These are phyloP conservation scores for Malurus leucopterus DNA, from an alignment of 2,797 vertebrate genomes.

Conservation along the genomic window DNA sequence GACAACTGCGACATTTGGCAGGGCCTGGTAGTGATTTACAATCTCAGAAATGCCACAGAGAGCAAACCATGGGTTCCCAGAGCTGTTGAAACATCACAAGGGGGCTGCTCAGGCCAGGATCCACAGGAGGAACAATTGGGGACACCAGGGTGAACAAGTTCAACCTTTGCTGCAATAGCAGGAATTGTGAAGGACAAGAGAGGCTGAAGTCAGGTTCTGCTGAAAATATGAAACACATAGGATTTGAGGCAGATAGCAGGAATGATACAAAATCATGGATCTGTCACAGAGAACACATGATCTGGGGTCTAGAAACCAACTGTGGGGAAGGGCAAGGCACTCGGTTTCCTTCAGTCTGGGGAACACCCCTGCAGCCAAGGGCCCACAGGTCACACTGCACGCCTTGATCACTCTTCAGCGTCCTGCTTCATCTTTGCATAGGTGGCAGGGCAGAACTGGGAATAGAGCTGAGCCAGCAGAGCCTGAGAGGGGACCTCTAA, in stretches of 20 bases:
- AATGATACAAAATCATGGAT: neutral
- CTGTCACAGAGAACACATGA: neutral
- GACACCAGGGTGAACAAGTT: neutral
- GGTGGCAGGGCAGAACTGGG: slow-evolving; percentile 63
- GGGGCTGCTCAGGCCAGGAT: neutral
- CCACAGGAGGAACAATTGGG: neutral
- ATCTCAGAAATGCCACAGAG: neutral
- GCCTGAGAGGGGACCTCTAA: slow-evolving; percentile 12
- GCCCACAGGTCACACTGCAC: neutral
- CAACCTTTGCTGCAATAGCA: neutral
- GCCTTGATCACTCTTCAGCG: neutral
- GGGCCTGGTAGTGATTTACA: neutral
- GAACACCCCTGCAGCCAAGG: neutral
- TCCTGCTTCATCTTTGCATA: slow-evolving; percentile 51
- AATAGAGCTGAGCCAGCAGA: slow-evolving; percentile 46
- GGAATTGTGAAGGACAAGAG: neutral
- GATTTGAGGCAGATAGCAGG: neutral
- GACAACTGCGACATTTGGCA: neutral
- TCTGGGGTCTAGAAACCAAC: neutral
- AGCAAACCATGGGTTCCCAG: neutral
- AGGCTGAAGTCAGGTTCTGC: neutral
- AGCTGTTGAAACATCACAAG: neutral
- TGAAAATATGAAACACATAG: neutral
- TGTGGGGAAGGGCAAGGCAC: neutral
- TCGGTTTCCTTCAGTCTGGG: neutral